Percentiles rank a stretch among this genome's conserved stretches.
These are phyloP conservation scores for Proteles cristata DNA, from an alignment of 2,113 vertebrate genomes.

Conservation along the genomic window DNA sequence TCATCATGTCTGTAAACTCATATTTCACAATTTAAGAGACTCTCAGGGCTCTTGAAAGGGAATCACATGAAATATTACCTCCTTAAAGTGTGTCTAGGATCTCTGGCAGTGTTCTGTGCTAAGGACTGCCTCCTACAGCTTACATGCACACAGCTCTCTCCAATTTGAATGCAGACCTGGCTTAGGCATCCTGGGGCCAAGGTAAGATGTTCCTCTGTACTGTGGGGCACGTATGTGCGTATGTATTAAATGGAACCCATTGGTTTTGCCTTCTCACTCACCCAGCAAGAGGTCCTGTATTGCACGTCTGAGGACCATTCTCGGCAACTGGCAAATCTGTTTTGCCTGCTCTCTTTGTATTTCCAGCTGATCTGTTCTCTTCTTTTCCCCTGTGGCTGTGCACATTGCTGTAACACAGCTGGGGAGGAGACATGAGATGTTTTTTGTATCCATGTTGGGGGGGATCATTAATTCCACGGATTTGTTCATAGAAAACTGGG, in stretches of 20 bases:
- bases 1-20: neutral
- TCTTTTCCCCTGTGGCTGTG: neutral
- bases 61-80: neutral
- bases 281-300: neutral
- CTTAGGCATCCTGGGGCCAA: neutral
- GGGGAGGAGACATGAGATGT: neutral
- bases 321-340: neutral
- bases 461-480: neutral
- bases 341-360: neutral
- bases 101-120: neutral
- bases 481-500: neutral
- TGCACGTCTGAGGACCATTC: neutral
- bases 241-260: neutral
- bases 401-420: neutral
- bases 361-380: neutral
- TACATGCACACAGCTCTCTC: neutral
- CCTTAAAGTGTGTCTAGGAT: neutral
- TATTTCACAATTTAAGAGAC: neutral
- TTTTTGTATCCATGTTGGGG: neutral
- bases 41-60: neutral
- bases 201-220: neutral
- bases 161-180: neutral
- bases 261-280: neutral
- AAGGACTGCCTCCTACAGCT: neutral
- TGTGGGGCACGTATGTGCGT: fast-evolving